A percentile compares a stretch with the other conserved stretches of the same genome.
Conservation (phyloP, 2,888 invertebrate genomes). For the Ophion ellenae region DNA sequence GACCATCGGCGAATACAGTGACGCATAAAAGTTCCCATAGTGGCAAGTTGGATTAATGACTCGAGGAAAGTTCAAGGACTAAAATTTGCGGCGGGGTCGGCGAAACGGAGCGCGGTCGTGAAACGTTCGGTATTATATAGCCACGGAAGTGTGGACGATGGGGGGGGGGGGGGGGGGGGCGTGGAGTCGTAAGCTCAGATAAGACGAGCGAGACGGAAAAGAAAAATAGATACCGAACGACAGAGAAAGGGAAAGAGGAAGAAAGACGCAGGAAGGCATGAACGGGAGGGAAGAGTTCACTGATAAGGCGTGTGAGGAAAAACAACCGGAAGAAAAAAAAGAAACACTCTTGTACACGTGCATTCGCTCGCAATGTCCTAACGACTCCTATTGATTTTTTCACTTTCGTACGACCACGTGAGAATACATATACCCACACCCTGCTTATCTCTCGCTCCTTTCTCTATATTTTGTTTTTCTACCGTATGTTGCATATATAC, state of each 20-base stretch:
- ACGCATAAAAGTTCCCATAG: conserved; percentile 48
- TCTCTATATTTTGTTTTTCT: conserved; percentile 44
- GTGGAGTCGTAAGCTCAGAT: conserved; percentile 27
- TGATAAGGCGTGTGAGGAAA: conserved; percentile 47
- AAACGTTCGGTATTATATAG: conserved; percentile 27
- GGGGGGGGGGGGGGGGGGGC: background rate
- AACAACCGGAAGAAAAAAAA: conserved; percentile 36
- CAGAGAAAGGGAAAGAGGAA: conserved; percentile 15
- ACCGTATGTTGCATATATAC: conserved; percentile 28
- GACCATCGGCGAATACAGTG: conserved; percentile 25
- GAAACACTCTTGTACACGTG: conserved; percentile 44
- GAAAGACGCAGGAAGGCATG: conserved; percentile 12
- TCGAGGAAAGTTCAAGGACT: conserved; percentile 71
- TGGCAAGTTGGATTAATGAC: conserved; percentile 67
- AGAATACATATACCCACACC: conserved; percentile 64
- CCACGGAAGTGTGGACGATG: conserved; percentile 26
- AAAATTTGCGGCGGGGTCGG: conserved; percentile 22
- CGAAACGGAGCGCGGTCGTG: conserved; percentile 21
- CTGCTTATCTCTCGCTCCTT: conserved; percentile 66
- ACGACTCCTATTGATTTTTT: conserved; percentile 76
- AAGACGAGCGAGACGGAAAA: conserved; percentile 26
- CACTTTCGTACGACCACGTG: conserved; percentile 70
- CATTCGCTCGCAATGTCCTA: conserved; percentile 54
- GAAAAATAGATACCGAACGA: background rate
- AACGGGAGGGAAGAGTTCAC: conserved; percentile 6